phyloP scores from a whole-genome alignment of 1,140 invertebrate species.

The Contarinia nasturtii region DNA sequence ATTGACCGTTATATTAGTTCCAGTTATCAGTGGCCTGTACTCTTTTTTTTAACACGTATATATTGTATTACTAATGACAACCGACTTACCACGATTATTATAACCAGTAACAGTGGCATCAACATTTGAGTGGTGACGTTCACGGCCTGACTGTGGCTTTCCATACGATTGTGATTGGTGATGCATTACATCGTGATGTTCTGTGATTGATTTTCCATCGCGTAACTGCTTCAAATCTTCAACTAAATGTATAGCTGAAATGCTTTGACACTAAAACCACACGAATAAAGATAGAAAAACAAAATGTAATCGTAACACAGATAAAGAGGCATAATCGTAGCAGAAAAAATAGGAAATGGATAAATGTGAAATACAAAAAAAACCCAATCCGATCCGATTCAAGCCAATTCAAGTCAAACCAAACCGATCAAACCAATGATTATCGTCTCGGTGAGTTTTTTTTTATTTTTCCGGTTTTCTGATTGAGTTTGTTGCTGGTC shows the following conservation, averaged over 20 bases:
- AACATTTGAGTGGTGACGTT: neutral
- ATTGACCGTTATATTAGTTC: too few species aligned
- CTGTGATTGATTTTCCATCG: slow-evolving; percentile 44
- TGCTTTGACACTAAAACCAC: slow-evolving; percentile 47
- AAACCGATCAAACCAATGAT: too few species aligned
- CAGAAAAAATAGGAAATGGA: too few species aligned
- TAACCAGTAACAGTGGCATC: neutral
- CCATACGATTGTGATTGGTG: neutral
- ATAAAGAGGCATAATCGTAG: neutral
- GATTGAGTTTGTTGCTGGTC: too few species aligned
- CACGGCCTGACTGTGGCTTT: neutral
- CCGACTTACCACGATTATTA: too few species aligned
- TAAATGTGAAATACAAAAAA: too few species aligned
- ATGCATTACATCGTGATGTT: slow-evolving; percentile 30
- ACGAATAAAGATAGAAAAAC: neutral
- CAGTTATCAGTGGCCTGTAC: too few species aligned
- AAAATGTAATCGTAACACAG: slow-evolving; percentile 1
- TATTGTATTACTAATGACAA: too few species aligned
- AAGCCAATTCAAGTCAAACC: too few species aligned
- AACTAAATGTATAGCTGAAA: slow-evolving; percentile 69
- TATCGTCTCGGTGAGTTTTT: neutral
- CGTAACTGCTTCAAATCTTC: slow-evolving; percentile 68
- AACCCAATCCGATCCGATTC: too few species aligned
- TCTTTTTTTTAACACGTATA: too few species aligned
- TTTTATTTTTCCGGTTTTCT: neutral